Evolutionary conservation across 2,113 vertebrate species (phyloP).

Genomic region (Pteronura brasiliensis): DNA sequence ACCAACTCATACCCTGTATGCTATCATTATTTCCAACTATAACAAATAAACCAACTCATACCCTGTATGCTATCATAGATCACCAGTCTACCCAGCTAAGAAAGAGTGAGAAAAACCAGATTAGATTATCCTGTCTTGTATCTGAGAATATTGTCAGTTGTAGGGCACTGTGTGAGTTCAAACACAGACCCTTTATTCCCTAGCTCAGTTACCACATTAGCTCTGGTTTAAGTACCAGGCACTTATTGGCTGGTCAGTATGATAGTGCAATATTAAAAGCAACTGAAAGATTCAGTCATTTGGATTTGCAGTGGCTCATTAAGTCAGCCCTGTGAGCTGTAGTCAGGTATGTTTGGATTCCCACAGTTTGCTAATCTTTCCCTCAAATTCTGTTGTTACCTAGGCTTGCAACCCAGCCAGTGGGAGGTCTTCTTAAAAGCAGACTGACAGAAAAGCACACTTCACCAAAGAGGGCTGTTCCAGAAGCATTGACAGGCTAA

Average conservation of each 20-base stretch:
- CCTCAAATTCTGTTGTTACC: not conserved
- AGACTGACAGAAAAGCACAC: not conserved
- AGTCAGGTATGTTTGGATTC: not conserved
- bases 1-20: not conserved
- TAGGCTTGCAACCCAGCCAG: not conserved
- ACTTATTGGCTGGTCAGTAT: constrained; percentile 6
- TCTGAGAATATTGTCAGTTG: not conserved
- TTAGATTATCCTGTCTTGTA: not conserved
- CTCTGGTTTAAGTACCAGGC: constrained; percentile 22
- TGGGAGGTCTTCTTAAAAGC: not conserved
- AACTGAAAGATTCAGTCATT: not conserved
- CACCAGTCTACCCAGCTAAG: not conserved
- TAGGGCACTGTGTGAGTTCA: constrained; percentile 10
- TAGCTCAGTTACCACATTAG: constrained; percentile 38
- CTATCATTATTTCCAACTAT: not conserved
- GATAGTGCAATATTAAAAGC: constrained; percentile 28
- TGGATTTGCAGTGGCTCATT: not conserved
- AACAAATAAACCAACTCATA: not conserved
- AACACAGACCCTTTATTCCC: constrained; percentile 40
- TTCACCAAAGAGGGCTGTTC: not conserved
- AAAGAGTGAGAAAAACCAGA: not conserved
- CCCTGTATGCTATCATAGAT: not conserved
- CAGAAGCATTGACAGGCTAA: not conserved
- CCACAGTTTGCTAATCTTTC: not conserved
- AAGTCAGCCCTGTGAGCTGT: not conserved